phyloP scores from a whole-genome alignment of 2,113 vertebrate species.

The Bufo gargarizans region DNA sequence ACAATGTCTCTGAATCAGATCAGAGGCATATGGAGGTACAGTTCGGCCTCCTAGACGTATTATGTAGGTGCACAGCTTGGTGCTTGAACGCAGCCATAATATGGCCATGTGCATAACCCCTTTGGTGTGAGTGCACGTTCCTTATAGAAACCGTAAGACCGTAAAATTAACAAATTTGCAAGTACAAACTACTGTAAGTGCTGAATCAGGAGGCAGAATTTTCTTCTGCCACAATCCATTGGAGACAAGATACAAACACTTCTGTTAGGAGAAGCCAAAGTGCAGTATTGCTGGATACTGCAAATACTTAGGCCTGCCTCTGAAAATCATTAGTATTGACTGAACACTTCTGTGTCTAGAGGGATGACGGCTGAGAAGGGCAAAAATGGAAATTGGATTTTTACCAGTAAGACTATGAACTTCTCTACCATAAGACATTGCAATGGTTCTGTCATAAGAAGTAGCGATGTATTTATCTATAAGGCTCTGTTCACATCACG shows the following conservation, averaged over 20 bases:
- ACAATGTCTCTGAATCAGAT: background rate
- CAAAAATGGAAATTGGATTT: background rate
- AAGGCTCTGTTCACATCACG: too few relatives aligned
- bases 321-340: slow-evolving; percentile 12
- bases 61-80: too few relatives aligned
- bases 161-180: background rate
- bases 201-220: background rate
- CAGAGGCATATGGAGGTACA: background rate
- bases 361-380: background rate
- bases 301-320: background rate
- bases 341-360: background rate
- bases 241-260: background rate
- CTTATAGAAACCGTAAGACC: background rate
- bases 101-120: background rate
- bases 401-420: background rate
- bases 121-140: background rate
- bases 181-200: background rate
- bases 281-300: background rate
- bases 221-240: background rate
- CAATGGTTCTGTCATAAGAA: background rate
- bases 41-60: too few relatives aligned
- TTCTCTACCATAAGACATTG: background rate
- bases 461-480: too few relatives aligned
- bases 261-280: background rate
- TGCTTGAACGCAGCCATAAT: background rate